Percentiles rank a stretch among this genome's conserved stretches.
These are phyloP conservation scores for Melanocharis versteri DNA, from an alignment of 2,113 vertebrate genomes.

Conservation along the genomic window DNA sequence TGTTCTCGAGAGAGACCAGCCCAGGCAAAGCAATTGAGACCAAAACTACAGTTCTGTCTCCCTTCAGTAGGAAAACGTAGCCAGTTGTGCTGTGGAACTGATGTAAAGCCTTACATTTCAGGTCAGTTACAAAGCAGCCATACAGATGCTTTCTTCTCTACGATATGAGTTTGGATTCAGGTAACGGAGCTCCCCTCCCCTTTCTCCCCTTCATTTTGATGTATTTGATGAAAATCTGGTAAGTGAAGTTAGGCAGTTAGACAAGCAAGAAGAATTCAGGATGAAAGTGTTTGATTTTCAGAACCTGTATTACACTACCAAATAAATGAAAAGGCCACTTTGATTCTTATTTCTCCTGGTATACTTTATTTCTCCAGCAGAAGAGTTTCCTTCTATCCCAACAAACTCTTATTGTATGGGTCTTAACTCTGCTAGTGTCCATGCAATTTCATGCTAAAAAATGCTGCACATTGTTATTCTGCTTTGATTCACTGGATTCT, in stretches of 20 bases:
- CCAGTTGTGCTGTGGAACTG: not conserved
- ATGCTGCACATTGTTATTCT: not conserved
- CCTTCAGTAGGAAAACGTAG: not conserved
- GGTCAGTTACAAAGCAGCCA: not conserved
- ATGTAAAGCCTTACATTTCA: not conserved
- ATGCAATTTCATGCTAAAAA: not conserved
- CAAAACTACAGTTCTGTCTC: not conserved
- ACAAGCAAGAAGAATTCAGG: not conserved
- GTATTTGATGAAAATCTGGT: not conserved
- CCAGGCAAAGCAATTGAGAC: not conserved
- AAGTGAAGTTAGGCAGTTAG: not conserved
- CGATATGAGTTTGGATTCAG: not conserved
- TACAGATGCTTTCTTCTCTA: not conserved
- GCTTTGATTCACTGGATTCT: not conserved
- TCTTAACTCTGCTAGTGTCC: not conserved
- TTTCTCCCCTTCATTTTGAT: not conserved
- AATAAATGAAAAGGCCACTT: not conserved
- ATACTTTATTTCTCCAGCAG: not conserved
- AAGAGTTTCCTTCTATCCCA: not conserved
- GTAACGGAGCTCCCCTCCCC: not conserved
- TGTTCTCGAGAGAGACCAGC: not conserved
- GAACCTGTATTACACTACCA: not conserved
- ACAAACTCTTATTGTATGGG: not conserved
- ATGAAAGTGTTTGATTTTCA: not conserved
- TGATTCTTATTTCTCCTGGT: not conserved